Base-by-base conservation (phyloP, 2,888 invertebrate species). In the Morpho helenor region DNA sequence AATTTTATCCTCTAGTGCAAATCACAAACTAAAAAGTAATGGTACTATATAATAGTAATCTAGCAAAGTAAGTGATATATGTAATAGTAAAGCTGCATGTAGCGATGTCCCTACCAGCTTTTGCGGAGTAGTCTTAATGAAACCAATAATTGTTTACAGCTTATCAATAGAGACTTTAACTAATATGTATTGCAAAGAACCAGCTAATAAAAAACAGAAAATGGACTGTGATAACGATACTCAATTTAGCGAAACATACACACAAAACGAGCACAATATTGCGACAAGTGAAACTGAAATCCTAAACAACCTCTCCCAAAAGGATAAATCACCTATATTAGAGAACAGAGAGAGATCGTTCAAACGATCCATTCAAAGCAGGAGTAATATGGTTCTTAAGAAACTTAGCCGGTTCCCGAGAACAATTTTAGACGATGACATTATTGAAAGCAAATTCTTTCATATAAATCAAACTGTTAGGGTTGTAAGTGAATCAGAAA, bases 391-490 rank as follows among this genome's bases (percentile, higher is more conserved):
- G 0, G 73, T 84, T 1, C 65, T 91, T 1, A 90, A 87, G 69
- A 84, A 81, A 74, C 68, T 92, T 2, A 93, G 92, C 66, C 84
- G 82, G 65, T 93, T 93, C 61, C 87, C 90, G 56, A 77, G 88
- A 66, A 92, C 92, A 0, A 68, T 86, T 1, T 63, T 89, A 56
- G 82, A 81, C 56, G 73, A 79, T 53, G 79, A 84, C 70, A 76
- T 92, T n/a, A 90, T 93, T 4, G 91, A 92, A 68, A 94, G 94
- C 68, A 91, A 92, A 57, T 94, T 93, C 74, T 94, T 94, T 68
- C 75, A 74, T 59, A 39, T 46, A 40, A 31, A 43, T 1, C 40
- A 46, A 7, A 51, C 23, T 40, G 43, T 45, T 49, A 49, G 22
- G 49, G 41, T 23, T 56, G 73, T 66, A 47, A 63, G 61, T 41